A percentile compares a stretch with the other conserved stretches of the same genome.
These are phyloP conservation scores for Sciaenops ocellatus DNA, from an alignment of 2,797 vertebrate species.

Conservation along the genomic window DNA sequence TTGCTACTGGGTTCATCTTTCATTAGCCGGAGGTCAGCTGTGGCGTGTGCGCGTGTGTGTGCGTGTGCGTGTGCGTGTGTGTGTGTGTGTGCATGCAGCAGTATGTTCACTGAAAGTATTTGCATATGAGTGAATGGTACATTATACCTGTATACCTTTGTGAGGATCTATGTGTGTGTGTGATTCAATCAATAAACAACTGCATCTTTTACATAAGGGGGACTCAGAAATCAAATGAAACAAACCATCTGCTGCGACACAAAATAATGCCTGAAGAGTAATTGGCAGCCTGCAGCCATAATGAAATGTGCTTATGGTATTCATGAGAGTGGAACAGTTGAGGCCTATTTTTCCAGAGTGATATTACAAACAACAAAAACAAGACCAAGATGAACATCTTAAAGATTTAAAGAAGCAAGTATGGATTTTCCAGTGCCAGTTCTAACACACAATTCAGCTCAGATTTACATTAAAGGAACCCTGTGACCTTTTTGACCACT, in stretches of 20 bases:
- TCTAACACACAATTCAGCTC: neutral
- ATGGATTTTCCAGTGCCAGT: neutral
- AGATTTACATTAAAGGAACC: neutral
- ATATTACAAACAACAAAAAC: slow-evolving; percentile 36
- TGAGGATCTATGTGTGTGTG: neutral
- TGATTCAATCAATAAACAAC: neutral
- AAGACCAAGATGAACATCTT: slow-evolving; percentile 28
- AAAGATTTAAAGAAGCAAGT: neutral
- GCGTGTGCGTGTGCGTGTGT: neutral
- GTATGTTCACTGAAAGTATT: neutral
- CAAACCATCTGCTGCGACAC: slow-evolving; percentile 21
- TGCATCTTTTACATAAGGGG: slow-evolving; percentile 13
- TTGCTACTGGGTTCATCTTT: slow-evolving; percentile 36
- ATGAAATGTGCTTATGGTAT: slow-evolving; percentile 44
- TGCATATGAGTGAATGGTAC: neutral
- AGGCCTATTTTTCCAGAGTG: slow-evolving; percentile 42
- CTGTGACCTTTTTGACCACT: neutral
- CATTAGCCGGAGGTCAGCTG: slow-evolving; percentile 42
- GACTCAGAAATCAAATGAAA: slow-evolving; percentile 40
- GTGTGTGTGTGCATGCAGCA: neutral
- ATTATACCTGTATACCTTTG: neutral
- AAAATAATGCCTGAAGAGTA: slow-evolving; percentile 28
- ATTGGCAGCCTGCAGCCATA: slow-evolving; percentile 41
- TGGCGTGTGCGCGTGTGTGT: neutral
- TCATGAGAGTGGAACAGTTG: slow-evolving; percentile 40